Conservation (phyloP, 2,888 invertebrate genomes). For the Gandaritis pyraliata region DNA sequence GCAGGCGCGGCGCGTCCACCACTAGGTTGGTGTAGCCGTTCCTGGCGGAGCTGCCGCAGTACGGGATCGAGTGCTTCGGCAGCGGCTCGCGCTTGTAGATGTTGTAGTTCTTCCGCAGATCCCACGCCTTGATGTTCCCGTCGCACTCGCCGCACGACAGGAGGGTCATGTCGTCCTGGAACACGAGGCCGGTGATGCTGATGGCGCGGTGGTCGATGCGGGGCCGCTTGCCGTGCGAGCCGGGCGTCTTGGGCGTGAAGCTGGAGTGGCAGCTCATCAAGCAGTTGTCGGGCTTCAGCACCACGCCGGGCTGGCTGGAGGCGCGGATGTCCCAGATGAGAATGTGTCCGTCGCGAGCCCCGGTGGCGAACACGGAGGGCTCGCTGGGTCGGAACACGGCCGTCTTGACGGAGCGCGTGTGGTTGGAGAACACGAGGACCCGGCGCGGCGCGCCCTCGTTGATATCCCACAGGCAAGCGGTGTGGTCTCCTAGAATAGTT, state of each 20-base stretch:
- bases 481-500: slow-evolving; percentile 87
- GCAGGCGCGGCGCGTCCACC: slow-evolving; percentile 86
- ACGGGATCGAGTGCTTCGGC: slow-evolving; percentile 89
- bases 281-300: slow-evolving; percentile 88
- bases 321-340: slow-evolving; percentile 91
- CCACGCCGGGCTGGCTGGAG: slow-evolving; percentile 65
- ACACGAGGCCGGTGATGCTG: slow-evolving; percentile 93
- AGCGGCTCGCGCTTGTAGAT: slow-evolving; percentile 87
- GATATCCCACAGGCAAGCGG: slow-evolving; percentile 91
- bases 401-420: slow-evolving; percentile 92
- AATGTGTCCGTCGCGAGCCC: slow-evolving; percentile 94
- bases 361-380: slow-evolving; percentile 92
- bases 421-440: slow-evolving; percentile 87
- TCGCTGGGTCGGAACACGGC: slow-evolving; percentile 89
- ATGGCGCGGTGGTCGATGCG: slow-evolving; percentile 84
- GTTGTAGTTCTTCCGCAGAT: slow-evolving; percentile 92
- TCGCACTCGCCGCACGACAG: slow-evolving; percentile 95
- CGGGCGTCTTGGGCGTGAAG: slow-evolving; percentile 76
- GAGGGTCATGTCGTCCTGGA: slow-evolving; percentile 91
- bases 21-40: slow-evolving; percentile 91
- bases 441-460: slow-evolving; percentile 75
- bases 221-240: slow-evolving; percentile 77
- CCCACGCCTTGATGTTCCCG: slow-evolving; percentile 94
- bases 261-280: slow-evolving; percentile 87
- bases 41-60: slow-evolving; percentile 87